Conservation (phyloP, 2,888 invertebrate genomes). For the Rhorus exstirpatorius region DNA sequence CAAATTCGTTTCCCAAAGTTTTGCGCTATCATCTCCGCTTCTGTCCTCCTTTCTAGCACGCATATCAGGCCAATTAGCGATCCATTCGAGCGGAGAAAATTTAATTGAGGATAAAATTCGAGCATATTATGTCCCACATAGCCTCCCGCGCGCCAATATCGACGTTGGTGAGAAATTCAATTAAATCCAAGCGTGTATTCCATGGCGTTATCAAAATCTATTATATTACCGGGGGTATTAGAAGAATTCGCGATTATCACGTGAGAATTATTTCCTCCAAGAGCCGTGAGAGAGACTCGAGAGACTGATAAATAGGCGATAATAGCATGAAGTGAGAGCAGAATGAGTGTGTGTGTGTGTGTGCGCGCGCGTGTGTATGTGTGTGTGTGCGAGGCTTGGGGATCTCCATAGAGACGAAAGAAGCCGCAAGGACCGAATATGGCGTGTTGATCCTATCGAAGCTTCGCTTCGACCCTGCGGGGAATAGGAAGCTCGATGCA, state of each 20-base stretch:
- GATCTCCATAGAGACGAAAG: slow-evolving; percentile 35
- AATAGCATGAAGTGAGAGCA: background rate
- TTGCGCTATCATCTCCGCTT: background rate
- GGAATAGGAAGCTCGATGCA: slow-evolving; percentile 66
- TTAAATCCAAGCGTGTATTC: slow-evolving; percentile 9
- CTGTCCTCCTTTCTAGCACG: background rate
- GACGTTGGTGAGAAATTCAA: slow-evolving; percentile 29
- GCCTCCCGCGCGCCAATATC: too few relatives aligned
- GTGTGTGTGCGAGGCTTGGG: background rate
- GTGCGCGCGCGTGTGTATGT: background rate
- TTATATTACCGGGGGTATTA: background rate
- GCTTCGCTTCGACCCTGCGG: slow-evolving; percentile 38
- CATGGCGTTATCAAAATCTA: background rate
- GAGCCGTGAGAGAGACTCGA: background rate
- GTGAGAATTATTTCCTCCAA: background rate
- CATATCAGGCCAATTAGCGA: slow-evolving; percentile 29
- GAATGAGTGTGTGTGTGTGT: slow-evolving; percentile 2
- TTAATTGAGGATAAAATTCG: slow-evolving; percentile 42
- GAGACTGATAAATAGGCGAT: slow-evolving; percentile 13
- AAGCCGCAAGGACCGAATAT: slow-evolving; percentile 17
- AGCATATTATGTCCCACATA: background rate
- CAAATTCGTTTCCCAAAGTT: slow-evolving; percentile 1
- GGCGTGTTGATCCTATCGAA: slow-evolving; percentile 69
- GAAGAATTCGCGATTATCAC: background rate
- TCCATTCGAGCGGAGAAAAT: slow-evolving; percentile 35